These are phyloP conservation scores for Parochlus steinenii DNA, from an alignment of 2,888 invertebrate species.

Conservation along the genomic window DNA sequence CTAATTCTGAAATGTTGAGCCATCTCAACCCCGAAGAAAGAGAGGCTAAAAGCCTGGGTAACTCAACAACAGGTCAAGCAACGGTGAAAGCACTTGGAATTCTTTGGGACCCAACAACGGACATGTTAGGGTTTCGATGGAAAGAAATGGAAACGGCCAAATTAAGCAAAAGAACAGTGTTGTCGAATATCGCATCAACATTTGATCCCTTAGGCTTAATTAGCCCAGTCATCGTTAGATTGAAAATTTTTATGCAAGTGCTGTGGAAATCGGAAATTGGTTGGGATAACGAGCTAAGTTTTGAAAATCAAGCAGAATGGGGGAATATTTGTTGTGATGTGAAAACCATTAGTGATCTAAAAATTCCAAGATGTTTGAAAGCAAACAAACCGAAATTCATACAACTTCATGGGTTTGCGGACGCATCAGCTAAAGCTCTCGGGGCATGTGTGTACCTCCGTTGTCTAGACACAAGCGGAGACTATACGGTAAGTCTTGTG, in stretches of 20 bases:
- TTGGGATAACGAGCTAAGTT: slow-evolving; percentile 4
- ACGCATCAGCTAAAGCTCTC: slow-evolving; percentile 17
- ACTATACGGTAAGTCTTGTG: neutral
- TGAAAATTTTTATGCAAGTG: slow-evolving; percentile 7
- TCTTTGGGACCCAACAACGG: neutral
- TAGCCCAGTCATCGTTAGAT: slow-evolving; percentile 1
- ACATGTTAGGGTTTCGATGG: no score
- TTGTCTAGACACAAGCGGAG: neutral
- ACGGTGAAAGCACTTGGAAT: neutral
- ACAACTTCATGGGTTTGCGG: slow-evolving; percentile 17
- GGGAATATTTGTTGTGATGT: no score
- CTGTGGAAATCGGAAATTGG: slow-evolving; percentile 5
- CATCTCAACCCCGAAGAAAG: neutral
- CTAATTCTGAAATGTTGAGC: neutral
- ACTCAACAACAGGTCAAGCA: no score
- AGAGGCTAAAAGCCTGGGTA: no score
- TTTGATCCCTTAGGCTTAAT: slow-evolving; percentile 12
- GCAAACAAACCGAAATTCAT: slow-evolving; percentile 1
- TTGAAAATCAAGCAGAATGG: no score
- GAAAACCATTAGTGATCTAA: no score
- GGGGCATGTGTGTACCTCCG: slow-evolving; percentile 17
- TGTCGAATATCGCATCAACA: slow-evolving; percentile 6
- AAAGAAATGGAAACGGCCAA: no score
- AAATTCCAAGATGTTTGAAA: no score
- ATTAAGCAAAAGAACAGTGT: slow-evolving; percentile 6